Percentiles rank a stretch among this genome's conserved stretches.
phyloP scores from a whole-genome alignment of 37 sponge, comb jelly and placozoan species.

The Haliclona indistincta region DNA sequence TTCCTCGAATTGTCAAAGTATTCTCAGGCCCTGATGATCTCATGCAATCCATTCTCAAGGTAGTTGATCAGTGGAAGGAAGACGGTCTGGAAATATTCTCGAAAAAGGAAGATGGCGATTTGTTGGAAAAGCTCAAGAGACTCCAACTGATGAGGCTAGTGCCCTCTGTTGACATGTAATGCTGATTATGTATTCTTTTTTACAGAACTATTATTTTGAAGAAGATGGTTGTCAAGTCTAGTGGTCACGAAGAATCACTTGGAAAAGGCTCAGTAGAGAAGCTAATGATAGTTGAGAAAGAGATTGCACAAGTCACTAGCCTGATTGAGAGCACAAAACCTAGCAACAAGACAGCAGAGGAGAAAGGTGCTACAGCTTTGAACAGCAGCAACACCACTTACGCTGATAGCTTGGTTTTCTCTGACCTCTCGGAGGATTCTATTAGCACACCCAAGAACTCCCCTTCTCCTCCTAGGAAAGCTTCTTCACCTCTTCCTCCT shows the following conservation, averaged over 20 bases:
- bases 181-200: neutral
- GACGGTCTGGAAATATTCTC: slow-evolving; percentile 16
- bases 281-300: neutral
- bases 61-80: slow-evolving; percentile 16
- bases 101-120: neutral
- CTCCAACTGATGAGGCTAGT: slow-evolving; percentile 18
- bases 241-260: neutral
- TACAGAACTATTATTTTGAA: slow-evolving; percentile 1
- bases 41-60: slow-evolving; percentile 2
- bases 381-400: neutral
- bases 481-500: too few species aligned
- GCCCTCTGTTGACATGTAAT: neutral
- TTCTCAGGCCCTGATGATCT: slow-evolving; percentile 14
- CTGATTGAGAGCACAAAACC: neutral
- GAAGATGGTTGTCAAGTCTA: neutral
- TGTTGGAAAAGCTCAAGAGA: slow-evolving; percentile 1
- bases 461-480: neutral
- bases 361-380: neutral
- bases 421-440: too few species aligned
- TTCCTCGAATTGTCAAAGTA: slow-evolving; percentile 17
- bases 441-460: too few species aligned
- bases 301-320: neutral
- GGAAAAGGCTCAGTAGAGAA: neutral
- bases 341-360: neutral
- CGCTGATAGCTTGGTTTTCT: too few species aligned